A percentile compares a stretch with the other conserved stretches of the same genome.
Conservation (phyloP, 2,888 invertebrate species). For the Tenthredo mesomela region DNA sequence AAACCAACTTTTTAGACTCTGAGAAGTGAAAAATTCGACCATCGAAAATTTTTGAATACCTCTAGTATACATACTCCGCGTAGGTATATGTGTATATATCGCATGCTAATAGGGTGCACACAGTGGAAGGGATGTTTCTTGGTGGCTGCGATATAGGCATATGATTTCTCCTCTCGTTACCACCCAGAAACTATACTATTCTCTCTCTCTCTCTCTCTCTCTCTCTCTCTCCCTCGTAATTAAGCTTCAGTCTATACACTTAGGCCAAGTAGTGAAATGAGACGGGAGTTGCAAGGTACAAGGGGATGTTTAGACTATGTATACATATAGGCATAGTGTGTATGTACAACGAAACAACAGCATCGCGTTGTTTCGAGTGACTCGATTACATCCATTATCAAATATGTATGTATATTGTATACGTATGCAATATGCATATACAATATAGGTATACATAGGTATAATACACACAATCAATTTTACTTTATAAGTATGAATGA, state of each 20-base stretch:
- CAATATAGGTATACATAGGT: not conserved
- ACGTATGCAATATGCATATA: no score
- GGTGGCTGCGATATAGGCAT: constrained; percentile 11
- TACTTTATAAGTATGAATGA: no score
- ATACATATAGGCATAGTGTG: not conserved
- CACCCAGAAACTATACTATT: not conserved
- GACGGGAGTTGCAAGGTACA: not conserved
- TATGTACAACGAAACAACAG: not conserved
- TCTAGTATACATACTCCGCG: not conserved
- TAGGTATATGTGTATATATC: not conserved
- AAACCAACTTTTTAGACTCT: no score
- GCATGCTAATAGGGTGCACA: constrained; percentile 24
- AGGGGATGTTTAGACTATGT: not conserved
- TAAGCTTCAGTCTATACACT: constrained; percentile 68
- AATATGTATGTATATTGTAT: not conserved
- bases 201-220: constrained; percentile 53
- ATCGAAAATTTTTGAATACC: no score
- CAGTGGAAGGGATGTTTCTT: constrained; percentile 13
- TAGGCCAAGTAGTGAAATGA: constrained; percentile 63
- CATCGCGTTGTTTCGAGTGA: not conserved
- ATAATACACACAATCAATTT: not conserved
- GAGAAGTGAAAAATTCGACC: no score
- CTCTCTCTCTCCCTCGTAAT: constrained; percentile 63
- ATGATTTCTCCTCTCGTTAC: constrained; percentile 21
- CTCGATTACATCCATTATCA: not conserved